These are phyloP conservation scores for Ictalurus furcatus DNA, from an alignment of 2,113 vertebrate genomes.

Conservation along the genomic window DNA sequence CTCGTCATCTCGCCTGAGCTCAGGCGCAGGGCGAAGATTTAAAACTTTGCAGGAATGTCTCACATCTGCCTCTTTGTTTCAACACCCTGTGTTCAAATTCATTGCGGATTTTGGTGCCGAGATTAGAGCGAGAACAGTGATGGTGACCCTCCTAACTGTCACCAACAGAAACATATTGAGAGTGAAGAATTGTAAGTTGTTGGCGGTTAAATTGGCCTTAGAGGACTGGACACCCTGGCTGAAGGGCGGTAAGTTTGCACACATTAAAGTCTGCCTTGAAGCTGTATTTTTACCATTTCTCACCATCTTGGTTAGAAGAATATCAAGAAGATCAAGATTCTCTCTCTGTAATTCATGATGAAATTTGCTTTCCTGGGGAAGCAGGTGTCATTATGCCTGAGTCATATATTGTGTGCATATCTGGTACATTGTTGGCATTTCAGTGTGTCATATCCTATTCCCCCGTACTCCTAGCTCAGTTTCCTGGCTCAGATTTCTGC, in stretches of 20 bases:
- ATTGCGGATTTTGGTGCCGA: background rate
- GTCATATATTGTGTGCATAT: background rate
- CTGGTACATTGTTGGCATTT: background rate
- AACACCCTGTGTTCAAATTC: background rate
- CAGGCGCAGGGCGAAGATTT: background rate
- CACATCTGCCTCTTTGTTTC: background rate
- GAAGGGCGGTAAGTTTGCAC: background rate
- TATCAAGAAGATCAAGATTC: background rate
- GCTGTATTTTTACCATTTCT: background rate
- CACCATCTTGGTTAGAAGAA: background rate
- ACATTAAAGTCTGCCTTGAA: background rate
- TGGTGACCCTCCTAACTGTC: background rate
- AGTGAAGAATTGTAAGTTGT: background rate
- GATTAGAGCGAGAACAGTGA: background rate
- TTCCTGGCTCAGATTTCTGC: background rate
- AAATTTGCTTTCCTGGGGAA: background rate
- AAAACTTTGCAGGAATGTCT: background rate
- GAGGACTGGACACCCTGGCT: background rate
- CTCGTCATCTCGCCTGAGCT: background rate
- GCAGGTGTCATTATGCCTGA: background rate
- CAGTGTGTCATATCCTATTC: background rate
- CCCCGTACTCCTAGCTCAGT: background rate
- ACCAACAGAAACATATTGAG: background rate
- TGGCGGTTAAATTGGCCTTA: background rate
- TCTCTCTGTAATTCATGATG: background rate